Evolutionary conservation across 2,888 invertebrate species (phyloP), one percentile per base, ranked within the genome.

Genomic region (Protophormia terraenovae): DNA sequence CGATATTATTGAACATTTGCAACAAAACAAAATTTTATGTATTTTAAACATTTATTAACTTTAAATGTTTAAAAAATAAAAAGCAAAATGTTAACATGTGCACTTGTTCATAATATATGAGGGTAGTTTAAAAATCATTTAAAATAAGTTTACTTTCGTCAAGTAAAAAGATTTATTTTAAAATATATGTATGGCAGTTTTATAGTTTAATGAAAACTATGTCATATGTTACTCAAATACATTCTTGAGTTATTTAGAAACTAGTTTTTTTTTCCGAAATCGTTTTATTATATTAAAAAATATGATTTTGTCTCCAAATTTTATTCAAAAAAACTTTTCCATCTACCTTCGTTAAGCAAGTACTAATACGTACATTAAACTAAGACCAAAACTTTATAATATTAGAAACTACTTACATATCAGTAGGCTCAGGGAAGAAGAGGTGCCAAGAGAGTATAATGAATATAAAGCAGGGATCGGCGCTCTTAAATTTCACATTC

Each of bases 11-110:
- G n/a, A 41, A 64, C 38, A 64, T 41, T 24, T 71, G 71, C 71
- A 53, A 22, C 24, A 41, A 22, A 50, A 50, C 19, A 38, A 58
- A 35, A 35, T n/a, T 69, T 27, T 66, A 24, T 53, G 35, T 69
- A 53, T 69, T 53, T 55, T 24, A 53, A 55, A 27, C 53, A 71
- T 55, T 71, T 69, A 55, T 69, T 69, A 38, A 69, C 53, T 38
- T 47, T 47, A 47, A 47, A 47, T 19, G 47, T 47, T 47, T 8
- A 10, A 10, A 50, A 50, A 22, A 22, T 3, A 50, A 19, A 50
- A 19, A 50, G 12, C 50, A 50, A 10, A n/a, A 22, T 19, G 16
- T 2, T 16, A 47, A 47, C n/a, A 41, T 45, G 38, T 38, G 4
- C 38, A 38, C 7, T 47, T 47, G 5, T 3, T 7, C 47, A 19